phyloP scores from a whole-genome alignment of 2,888 invertebrate species.

The Sarcophaga carnaria region DNA sequence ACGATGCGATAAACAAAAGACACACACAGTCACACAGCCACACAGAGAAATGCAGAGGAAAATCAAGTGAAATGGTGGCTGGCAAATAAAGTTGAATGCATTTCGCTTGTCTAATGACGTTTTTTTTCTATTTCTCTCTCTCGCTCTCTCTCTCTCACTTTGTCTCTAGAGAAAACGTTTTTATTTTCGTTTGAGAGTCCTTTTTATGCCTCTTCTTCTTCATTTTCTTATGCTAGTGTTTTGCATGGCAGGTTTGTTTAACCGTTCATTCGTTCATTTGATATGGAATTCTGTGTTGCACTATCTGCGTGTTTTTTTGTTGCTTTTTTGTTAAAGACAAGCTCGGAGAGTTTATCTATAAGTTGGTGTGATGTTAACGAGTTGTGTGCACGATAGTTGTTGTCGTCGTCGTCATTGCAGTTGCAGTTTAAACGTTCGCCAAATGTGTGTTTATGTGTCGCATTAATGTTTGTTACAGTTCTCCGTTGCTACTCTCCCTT shows the following conservation, averaged over 20 bases:
- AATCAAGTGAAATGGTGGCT: constrained; percentile 6
- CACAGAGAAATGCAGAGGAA: not conserved
- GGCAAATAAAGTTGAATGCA: constrained; percentile 38
- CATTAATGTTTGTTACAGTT: constrained; percentile 55
- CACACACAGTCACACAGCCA: not conserved
- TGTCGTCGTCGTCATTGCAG: not conserved
- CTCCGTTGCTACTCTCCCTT: not conserved
- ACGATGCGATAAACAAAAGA: constrained; percentile 24
- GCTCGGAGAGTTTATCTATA: constrained; percentile 19
- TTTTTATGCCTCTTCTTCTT: not conserved
- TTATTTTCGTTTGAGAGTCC: constrained; percentile 48
- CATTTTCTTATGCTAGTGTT: not conserved
- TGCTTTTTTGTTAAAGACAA: constrained; percentile 15
- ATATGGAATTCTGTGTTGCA: not conserved
- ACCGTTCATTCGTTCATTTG: not conserved
- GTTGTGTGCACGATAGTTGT: not conserved
- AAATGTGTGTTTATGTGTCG: constrained; percentile 57
- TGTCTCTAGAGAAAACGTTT: constrained; percentile 49
- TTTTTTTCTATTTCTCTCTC: not conserved
- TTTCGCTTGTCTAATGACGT: constrained; percentile 30
- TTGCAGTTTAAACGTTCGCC: constrained; percentile 37
- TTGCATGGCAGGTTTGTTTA: not conserved
- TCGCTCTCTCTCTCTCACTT: not conserved
- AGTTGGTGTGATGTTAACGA: constrained; percentile 36
- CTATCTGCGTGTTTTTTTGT: not conserved